Base-by-base conservation (phyloP, 2,113 vertebrate species). In the Prochilodus magdalenae region DNA sequence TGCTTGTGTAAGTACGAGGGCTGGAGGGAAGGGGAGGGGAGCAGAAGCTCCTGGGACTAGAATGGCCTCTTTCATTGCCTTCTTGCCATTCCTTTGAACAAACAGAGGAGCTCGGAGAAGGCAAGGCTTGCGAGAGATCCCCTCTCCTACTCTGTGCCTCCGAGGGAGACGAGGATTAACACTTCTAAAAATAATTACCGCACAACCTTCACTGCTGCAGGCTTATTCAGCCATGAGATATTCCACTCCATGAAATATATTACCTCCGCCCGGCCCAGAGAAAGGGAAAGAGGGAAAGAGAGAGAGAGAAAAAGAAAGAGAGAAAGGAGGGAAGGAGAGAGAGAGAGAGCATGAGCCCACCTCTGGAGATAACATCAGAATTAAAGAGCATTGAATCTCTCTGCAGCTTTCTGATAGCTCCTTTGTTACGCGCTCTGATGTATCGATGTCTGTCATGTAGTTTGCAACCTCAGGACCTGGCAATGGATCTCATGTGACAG, bases 21-120 rank as follows among this genome's bases (percentile, higher is more conserved):
- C 84, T 27, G 77, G 76, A 66, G 20, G 63, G 24, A 69, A 73
- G 55, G 36, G 73, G 81, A 59, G 80, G 73, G 79, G 73, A 77
- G 26, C 26, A 53, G 60, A 74, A 67, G 91, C 90, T 88, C 89
- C 26, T 60, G 84, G 81, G 92, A 91, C 88, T 74, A 83, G 72
- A 89, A 30, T 87, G 84, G 84, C 90, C 89, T 90, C 90, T 87
- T 92, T 91, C 91, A 92, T 92, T 88, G 84, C 85, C 86, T 75
- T 81, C 87, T 82, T 86, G 86, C 91, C 86, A 74, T 86, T 80
- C 73, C 88, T 91, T 89, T 91, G 89, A 90, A 88, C 89, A 89
- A 91, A 90, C 87, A 88, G 75, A 77, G 81, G 81, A 80, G 82
- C 87, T 85, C 57, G 30, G 53, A 51, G 85, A 60, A 79, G 86